Evolutionary conservation across 2,888 invertebrate genomes (phyloP), one percentile per base, ranked within the genome.

Genomic region (Euplagia quadripunctaria): DNA sequence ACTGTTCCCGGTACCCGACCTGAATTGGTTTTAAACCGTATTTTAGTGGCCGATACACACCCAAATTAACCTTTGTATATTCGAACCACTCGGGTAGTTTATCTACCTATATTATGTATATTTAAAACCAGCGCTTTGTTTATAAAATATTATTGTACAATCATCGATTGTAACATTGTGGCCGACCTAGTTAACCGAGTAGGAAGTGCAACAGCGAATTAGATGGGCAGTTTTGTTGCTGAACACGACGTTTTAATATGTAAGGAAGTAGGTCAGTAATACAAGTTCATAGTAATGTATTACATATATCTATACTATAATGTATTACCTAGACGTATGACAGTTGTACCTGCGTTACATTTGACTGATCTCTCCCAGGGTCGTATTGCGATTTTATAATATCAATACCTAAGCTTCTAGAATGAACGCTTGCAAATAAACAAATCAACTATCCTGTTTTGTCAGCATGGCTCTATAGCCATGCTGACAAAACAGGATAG

Each of bases 141-240:
- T 76, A 75, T 77, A 71, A 81, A 76, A 73, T 72, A 65, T n/a
- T 49, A 49, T 72, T 70, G 68, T 77, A 74, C 68, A 70, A 71
- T 76, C 68, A 55, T 73, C 77, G 71, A 69, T 64, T 71, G 70
- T 74, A 69, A 71, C 58, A 64, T 70, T 63, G 72, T 67, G 61
- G 61, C 63, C 63, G 80, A 84, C 82, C 84, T 66, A 84, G 66
- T 82, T 84, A 51, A 12, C 17, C 4, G 31, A 63, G 72, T 80
- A 79, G 76, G 78, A 84, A 75, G 65, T 68, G 79, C 20, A 68
- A 71, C 65, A 74, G 43, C 55, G 46, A 43, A 69, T 41, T 61
- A 8, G 66, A 66, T 70, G 70, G 70, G 61, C 69, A 42, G 63
- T 65, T 61, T 66, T 66, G 64, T 73, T 55, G 64, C 46, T 16